Conservation (phyloP, 2,888 invertebrate species). For the Euphydryas editha region DNA sequence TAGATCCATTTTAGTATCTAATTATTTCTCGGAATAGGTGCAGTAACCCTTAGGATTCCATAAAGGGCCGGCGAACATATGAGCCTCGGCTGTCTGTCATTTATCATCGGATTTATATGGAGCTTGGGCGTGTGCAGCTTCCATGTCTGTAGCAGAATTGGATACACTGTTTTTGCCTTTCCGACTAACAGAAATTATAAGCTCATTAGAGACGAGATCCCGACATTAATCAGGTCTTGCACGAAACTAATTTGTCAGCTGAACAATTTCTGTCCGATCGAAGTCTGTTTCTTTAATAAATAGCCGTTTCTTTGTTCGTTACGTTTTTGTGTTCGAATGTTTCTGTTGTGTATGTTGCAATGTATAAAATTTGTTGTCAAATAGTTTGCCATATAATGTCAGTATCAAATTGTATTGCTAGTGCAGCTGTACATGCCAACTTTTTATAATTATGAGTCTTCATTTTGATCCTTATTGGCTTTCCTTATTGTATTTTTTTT, state of each 20-base stretch:
- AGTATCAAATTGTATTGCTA: neutral
- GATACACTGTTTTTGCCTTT: slow-evolving; percentile 31
- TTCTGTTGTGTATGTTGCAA: neutral
- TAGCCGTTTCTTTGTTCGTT: neutral
- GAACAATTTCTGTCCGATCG: slow-evolving; percentile 1
- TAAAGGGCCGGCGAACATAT: slow-evolving; percentile 35
- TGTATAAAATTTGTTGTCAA: neutral
- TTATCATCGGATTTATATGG: slow-evolving; percentile 40
- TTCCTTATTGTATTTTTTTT: too few relatives aligned
- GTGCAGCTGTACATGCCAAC: neutral
- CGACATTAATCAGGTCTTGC: slow-evolving; percentile 21
- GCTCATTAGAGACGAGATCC: slow-evolving; percentile 25
- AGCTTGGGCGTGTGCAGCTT: slow-evolving; percentile 30
- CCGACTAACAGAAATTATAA: slow-evolving; percentile 32
- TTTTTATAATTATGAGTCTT: neutral
- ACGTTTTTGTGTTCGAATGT: slow-evolving; percentile 2
- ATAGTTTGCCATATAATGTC: neutral
- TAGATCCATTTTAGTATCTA: slow-evolving; percentile 38
- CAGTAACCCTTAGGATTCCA: slow-evolving; percentile 38
- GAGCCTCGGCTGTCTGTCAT: slow-evolving; percentile 35
- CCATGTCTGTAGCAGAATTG: slow-evolving; percentile 35
- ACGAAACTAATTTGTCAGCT: slow-evolving; percentile 18
- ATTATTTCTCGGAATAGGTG: slow-evolving; percentile 38
- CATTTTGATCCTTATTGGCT: neutral
- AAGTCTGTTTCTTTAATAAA: slow-evolving; percentile 2